Evolutionary conservation across 2,113 vertebrate species (phyloP).

Genomic region (Thalassoma bifasciatum): DNA sequence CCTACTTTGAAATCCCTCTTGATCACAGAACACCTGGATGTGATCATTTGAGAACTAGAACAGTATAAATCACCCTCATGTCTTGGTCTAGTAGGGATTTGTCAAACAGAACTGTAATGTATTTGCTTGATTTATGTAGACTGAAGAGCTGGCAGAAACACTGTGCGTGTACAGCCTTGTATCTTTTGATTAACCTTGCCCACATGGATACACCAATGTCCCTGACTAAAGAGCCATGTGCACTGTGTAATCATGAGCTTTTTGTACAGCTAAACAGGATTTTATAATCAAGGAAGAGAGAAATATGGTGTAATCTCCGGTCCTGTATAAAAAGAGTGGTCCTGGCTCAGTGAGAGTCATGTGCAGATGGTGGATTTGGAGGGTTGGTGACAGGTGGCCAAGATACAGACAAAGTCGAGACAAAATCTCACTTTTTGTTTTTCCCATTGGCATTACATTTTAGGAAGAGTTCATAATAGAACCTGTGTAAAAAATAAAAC

Average conservation of each 20-base stretch:
- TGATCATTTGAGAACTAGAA: conserved; percentile 42
- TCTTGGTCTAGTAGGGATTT: conserved; percentile 3
- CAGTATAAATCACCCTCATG: background rate
- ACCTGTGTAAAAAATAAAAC: background rate
- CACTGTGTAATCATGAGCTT: background rate
- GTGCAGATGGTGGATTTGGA: background rate
- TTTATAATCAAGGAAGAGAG: background rate
- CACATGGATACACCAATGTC: background rate
- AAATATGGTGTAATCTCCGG: background rate
- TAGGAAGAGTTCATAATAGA: background rate
- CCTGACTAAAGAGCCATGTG: background rate
- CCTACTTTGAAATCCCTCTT: conserved; percentile 45
- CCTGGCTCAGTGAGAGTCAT: background rate
- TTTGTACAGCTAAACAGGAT: background rate
- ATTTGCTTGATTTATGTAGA: conserved; percentile 1
- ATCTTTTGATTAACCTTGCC: conserved; percentile 10
- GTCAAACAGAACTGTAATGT: background rate
- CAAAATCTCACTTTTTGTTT: background rate
- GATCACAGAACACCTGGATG: conserved; percentile 52
- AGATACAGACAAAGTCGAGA: background rate
- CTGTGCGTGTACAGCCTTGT: background rate
- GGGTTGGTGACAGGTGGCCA: background rate
- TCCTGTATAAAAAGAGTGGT: background rate
- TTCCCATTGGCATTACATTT: background rate
- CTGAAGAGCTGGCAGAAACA: background rate